phyloP scores from a whole-genome alignment of 2,113 vertebrate species.

The Oceanodroma tethys region DNA sequence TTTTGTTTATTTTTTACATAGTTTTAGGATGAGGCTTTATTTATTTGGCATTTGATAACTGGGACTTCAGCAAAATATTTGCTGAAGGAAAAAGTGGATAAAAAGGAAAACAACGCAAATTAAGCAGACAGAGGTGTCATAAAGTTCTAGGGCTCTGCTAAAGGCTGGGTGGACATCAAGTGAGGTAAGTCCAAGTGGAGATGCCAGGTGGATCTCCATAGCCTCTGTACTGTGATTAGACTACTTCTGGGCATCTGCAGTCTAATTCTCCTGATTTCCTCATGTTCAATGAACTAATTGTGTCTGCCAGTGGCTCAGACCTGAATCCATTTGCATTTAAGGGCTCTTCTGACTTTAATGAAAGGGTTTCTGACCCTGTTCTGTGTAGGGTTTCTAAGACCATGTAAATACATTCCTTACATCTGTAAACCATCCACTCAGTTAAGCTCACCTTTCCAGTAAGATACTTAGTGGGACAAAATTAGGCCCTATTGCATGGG shows the following conservation, averaged over 20 bases:
- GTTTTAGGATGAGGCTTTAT: background rate
- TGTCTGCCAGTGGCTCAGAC: background rate
- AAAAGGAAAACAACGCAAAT: background rate
- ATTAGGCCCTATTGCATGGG: background rate
- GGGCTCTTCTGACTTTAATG: background rate
- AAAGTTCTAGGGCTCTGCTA: background rate
- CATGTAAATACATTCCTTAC: background rate
- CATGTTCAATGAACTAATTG: rapidly evolving
- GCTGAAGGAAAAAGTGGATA: background rate
- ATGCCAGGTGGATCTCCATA: background rate
- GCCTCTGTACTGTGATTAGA: background rate
- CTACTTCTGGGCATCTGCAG: background rate
- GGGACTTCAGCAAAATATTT: background rate
- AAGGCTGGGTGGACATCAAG: background rate
- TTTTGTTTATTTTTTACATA: background rate
- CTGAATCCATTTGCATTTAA: background rate
- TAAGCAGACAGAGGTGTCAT: background rate
- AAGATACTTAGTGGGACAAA: background rate
- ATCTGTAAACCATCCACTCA: background rate
- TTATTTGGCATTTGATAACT: background rate
- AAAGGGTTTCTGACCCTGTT: background rate
- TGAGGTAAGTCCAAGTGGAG: background rate
- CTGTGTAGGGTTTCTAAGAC: background rate
- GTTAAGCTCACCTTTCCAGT: background rate
- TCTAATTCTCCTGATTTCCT: background rate